These are phyloP conservation scores for Puma concolor DNA, from an alignment of 2,113 vertebrate genomes.

Conservation along the genomic window DNA sequence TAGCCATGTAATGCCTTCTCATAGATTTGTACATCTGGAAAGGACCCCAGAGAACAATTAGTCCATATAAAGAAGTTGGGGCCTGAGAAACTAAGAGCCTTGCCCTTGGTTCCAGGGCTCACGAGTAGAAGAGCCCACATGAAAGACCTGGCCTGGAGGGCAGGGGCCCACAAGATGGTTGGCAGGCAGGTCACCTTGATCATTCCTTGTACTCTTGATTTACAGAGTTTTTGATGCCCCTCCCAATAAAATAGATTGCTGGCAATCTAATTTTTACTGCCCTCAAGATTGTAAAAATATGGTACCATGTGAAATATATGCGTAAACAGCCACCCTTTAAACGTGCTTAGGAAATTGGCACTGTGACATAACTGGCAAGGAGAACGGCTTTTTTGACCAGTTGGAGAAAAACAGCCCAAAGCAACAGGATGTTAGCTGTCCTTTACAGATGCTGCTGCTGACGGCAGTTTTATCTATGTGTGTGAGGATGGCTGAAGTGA, in stretches of 20 bases:
- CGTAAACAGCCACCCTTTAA: conserved; percentile 56
- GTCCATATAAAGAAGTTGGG: neutral
- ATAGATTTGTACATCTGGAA: neutral
- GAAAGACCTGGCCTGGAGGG: neutral
- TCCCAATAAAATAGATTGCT: conserved; percentile 28
- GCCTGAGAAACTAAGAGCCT: neutral
- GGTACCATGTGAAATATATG: conserved; percentile 35
- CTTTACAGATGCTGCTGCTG: conserved; percentile 15
- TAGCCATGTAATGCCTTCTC: conserved; percentile 18
- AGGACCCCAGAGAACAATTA: neutral
- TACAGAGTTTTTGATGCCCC: neutral
- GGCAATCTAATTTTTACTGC: conserved; percentile 5
- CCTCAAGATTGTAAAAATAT: conserved; percentile 53
- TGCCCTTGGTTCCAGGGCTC: neutral
- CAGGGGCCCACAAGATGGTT: neutral
- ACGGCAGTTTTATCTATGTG: conserved; percentile 28
- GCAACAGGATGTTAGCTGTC: conserved; percentile 59
- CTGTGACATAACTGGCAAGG: conserved; percentile 14
- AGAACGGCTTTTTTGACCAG: conserved; percentile 61
- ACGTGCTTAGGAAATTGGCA: conserved; percentile 58
- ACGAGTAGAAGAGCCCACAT: neutral
- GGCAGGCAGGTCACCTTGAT: neutral
- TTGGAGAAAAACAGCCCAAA: conserved; percentile 61
- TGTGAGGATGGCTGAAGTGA: neutral
- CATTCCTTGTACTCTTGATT: neutral